Conservation (phyloP, 2,797 vertebrate species). For the Vultur gryphus region DNA sequence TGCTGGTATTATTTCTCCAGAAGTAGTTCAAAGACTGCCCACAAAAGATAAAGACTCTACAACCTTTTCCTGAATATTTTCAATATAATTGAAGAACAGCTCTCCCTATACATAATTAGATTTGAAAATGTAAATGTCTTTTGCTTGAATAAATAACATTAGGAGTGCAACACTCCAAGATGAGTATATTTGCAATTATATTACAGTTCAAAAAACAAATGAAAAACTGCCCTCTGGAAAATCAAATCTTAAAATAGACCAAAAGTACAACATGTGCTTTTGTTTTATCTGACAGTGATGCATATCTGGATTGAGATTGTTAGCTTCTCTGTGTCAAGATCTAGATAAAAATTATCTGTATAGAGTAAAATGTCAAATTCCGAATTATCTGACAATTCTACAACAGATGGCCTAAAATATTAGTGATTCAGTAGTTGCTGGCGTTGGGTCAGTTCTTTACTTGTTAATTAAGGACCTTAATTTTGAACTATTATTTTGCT, state of each 20-base stretch:
- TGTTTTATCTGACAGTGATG: not conserved
- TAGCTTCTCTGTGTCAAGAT: not conserved
- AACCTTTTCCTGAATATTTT: not conserved
- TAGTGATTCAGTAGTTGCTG: conserved; percentile 38
- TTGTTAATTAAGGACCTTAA: conserved; percentile 44
- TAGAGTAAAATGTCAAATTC: conserved; percentile 33
- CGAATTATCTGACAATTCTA: conserved; percentile 21
- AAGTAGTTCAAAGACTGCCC: not conserved
- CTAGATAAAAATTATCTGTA: not conserved
- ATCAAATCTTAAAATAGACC: conserved; percentile 4
- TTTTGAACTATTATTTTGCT: conserved; percentile 31
- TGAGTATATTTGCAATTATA: not conserved
- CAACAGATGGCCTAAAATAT: conserved; percentile 55
- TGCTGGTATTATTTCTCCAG: not conserved
- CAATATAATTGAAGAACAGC: not conserved
- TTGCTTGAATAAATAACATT: conserved; percentile 16
- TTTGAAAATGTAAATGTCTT: conserved; percentile 8
- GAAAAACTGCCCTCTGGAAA: not conserved
- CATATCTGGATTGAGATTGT: not conserved
- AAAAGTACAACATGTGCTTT: not conserved
- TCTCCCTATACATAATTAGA: not conserved
- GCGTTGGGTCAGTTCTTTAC: conserved; percentile 39
- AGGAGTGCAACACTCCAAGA: not conserved
- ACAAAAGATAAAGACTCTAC: not conserved
- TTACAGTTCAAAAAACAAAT: not conserved